Conservation (phyloP, 30 jellyfish, hydroid and myxozoan species). For the Rhopilema esculentum region DNA sequence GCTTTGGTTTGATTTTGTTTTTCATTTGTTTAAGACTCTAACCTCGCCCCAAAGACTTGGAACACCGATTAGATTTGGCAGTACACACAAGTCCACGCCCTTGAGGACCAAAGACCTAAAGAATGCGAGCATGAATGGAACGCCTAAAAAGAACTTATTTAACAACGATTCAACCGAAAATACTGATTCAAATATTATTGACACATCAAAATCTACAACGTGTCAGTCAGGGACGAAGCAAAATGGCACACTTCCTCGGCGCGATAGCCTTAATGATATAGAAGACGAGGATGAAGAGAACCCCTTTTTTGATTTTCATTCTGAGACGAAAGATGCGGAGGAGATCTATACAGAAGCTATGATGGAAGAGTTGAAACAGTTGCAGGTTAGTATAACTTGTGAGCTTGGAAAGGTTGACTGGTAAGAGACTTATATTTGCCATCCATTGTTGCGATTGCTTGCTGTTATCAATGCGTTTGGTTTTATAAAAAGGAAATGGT, state of each 20-base stretch:
- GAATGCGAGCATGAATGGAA: conserved; percentile 24
- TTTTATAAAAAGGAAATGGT: background rate
- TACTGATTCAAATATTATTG: conserved; percentile 43
- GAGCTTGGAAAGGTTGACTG: too few species aligned
- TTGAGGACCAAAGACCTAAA: conserved; percentile 32
- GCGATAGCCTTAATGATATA: conserved; percentile 84
- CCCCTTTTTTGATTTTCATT: conserved; percentile 80
- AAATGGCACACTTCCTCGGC: conserved; percentile 26
- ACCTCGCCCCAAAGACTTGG: conserved; percentile 92
- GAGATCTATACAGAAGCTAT: conserved; percentile 80
- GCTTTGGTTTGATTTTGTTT: too few species aligned
- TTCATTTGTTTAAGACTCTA: too few species aligned
- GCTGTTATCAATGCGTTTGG: background rate
- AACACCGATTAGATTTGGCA: conserved; percentile 62
- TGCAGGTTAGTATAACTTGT: conserved; percentile 70
- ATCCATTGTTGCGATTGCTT: background rate
- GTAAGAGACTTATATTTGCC: background rate
- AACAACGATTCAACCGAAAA: conserved; percentile 16
- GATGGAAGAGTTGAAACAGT: conserved; percentile 83
- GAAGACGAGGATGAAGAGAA: conserved; percentile 90
- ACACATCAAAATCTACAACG: conserved; percentile 6
- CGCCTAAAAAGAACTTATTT: conserved; percentile 38
- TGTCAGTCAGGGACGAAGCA: conserved; percentile 11
- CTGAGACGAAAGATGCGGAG: conserved; percentile 81
- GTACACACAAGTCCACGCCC: conserved; percentile 77